phyloP scores from a whole-genome alignment of 2,888 invertebrate species.

The Diarsia mendica region DNA sequence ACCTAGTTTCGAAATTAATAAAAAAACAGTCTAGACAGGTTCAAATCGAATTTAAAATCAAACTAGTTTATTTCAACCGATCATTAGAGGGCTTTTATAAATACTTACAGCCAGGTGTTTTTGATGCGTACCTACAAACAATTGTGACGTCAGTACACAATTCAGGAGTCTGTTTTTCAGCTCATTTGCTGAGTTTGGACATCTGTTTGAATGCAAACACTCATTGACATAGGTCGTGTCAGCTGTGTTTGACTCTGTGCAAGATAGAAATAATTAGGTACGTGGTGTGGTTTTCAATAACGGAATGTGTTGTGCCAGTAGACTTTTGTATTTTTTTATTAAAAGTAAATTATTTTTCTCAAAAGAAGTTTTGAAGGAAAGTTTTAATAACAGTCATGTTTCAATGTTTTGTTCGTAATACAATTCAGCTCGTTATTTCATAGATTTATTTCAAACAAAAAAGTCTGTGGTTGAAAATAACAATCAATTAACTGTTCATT shows the following conservation, averaged over 20 bases:
- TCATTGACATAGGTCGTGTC: constrained; percentile 59
- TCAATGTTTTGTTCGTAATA: constrained; percentile 24
- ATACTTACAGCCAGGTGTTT: constrained; percentile 43
- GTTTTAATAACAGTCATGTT: neutral
- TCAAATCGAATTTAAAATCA: constrained; percentile 16
- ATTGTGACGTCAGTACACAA: constrained; percentile 59
- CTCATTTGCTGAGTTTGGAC: constrained; percentile 60
- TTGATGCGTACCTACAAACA: constrained; percentile 43
- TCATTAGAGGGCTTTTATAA: constrained; percentile 24
- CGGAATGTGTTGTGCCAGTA: neutral
- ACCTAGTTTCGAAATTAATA: constrained; percentile 4
- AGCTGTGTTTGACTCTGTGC: constrained; percentile 34
- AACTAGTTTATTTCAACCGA: constrained; percentile 13
- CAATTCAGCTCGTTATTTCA: constrained; percentile 7
- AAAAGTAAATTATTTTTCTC: constrained; percentile 17
- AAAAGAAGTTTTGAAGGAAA: constrained; percentile 10
- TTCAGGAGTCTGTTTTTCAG: constrained; percentile 64
- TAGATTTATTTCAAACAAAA: constrained; percentile 13
- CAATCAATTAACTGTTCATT: neutral
- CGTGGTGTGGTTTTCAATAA: constrained; percentile 2
- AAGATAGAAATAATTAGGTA: constrained; percentile 21
- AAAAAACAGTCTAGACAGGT: constrained; percentile 18
- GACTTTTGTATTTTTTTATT: neutral
- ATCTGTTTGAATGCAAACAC: constrained; percentile 60
- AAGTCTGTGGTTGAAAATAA: neutral